Conservation (phyloP, 2,113 vertebrate genomes). For the Ptychochromis oligacanthus region DNA sequence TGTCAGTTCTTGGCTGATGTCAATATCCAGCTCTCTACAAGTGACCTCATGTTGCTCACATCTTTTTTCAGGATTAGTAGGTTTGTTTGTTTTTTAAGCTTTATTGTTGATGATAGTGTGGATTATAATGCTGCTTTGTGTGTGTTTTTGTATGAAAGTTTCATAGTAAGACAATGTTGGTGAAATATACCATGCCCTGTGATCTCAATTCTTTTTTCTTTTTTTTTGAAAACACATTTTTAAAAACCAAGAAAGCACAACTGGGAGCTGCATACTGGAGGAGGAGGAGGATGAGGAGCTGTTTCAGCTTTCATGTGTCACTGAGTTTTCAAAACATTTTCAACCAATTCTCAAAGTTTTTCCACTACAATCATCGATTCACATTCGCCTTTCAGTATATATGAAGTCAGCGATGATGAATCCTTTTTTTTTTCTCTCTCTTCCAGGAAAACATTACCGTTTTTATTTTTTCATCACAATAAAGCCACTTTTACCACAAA, state of each 20-base stretch:
- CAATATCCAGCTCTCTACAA: background rate
- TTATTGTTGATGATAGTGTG: background rate
- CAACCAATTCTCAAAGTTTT: background rate
- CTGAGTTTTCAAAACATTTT: background rate
- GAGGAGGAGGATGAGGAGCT: background rate
- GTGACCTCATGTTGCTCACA: background rate
- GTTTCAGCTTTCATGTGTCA: conserved; percentile 2
- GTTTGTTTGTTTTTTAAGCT: background rate
- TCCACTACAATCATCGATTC: conserved; percentile 1
- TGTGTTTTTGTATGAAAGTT: too few species aligned
- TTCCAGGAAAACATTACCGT: background rate
- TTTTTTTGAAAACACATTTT: background rate
- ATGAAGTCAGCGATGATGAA: background rate
- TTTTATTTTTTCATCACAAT: background rate
- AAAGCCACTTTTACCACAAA: background rate
- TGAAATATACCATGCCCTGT: background rate
- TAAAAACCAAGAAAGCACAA: conserved; percentile 1
- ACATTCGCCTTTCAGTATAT: background rate
- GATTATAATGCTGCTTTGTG: background rate
- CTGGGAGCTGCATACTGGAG: background rate
- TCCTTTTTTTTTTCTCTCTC: background rate
- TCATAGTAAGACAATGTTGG: background rate
- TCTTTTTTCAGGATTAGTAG: background rate
- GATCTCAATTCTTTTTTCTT: background rate
- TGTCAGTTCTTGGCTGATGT: background rate